A percentile compares a stretch with the other conserved stretches of the same genome.
Evolutionary conservation across 1,140 invertebrate species (phyloP).

Genomic region (Caenorhabditis brenneri): DNA sequence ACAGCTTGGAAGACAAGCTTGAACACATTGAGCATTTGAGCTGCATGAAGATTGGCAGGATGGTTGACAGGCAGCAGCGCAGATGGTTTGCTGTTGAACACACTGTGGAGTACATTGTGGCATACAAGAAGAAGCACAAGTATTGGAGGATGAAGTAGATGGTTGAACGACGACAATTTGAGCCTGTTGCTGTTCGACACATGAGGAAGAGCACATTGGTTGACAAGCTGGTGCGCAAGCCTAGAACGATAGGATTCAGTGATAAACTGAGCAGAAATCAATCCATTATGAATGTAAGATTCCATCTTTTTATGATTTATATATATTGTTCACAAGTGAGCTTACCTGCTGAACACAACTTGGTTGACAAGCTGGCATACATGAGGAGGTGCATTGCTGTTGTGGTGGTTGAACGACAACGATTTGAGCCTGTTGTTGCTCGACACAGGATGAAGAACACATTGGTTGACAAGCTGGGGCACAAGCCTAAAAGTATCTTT

Average conservation of each 20-base stretch:
- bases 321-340: too few relatives aligned
- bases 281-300: background rate
- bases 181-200: constrained; percentile 54
- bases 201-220: constrained; percentile 52
- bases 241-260: too few relatives aligned
- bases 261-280: too few relatives aligned
- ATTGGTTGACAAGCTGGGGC: constrained; percentile 60
- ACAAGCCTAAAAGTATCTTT: constrained; percentile 52
- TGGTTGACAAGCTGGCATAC: constrained; percentile 51
- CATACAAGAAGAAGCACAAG: constrained; percentile 56
- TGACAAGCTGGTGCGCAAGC: constrained; percentile 58
- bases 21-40: constrained; percentile 53
- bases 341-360: constrained; percentile 40
- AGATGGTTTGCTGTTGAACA: constrained; percentile 56
- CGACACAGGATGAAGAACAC: constrained; percentile 55
- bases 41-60: constrained; percentile 54
- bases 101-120: constrained; percentile 54
- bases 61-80: constrained; percentile 56
- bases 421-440: constrained; percentile 57
- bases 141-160: constrained; percentile 17
- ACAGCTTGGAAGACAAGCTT: constrained; percentile 54
- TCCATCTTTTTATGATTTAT: too few relatives aligned
- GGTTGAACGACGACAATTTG: constrained; percentile 47
- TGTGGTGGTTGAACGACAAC: constrained; percentile 54
- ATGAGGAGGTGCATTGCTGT: constrained; percentile 47